These are phyloP conservation scores for Pristionchus fissidentatus DNA, from an alignment of 2,888 invertebrate species.

Conservation along the genomic window DNA sequence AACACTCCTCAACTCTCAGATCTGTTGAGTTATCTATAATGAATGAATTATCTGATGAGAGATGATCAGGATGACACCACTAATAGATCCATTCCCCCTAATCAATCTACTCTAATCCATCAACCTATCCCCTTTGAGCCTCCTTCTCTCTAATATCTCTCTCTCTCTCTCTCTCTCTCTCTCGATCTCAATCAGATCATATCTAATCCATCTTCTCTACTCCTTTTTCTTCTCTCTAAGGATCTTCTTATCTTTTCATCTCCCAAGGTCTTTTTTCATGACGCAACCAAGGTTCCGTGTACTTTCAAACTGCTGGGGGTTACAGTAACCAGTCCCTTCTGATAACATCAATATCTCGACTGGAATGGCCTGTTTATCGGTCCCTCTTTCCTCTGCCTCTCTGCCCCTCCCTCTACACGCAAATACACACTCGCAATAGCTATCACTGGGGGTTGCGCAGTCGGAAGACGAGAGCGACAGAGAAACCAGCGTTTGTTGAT, in stretches of 20 bases:
- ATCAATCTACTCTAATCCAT: slow-evolving; percentile 16
- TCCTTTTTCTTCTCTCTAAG: slow-evolving; percentile 2
- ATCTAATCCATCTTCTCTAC: slow-evolving; percentile 12
- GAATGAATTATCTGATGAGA: not conserved
- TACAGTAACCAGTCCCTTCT: not conserved
- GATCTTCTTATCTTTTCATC: too few species aligned
- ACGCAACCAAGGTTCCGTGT: slow-evolving; percentile 25
- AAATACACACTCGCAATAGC: slow-evolving; percentile 22
- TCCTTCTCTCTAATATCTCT: not conserved
- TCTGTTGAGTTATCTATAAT: not conserved
- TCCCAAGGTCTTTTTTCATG: not conserved
- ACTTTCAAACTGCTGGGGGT: not conserved
- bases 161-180: too few species aligned
- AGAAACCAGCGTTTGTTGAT: slow-evolving; percentile 22
- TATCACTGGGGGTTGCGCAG: slow-evolving; percentile 27
- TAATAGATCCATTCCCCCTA: not conserved
- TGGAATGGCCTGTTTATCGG: slow-evolving; percentile 5
- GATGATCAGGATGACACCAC: not conserved
- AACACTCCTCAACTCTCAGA: not conserved
- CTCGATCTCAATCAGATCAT: slow-evolving; percentile 27
- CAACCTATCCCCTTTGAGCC: not conserved
- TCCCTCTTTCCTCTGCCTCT: slow-evolving; percentile 19
- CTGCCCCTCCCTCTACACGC: slow-evolving; percentile 17
- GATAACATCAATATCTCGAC: not conserved
- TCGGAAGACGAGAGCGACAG: slow-evolving; percentile 25